A percentile compares a stretch with the other conserved stretches of the same genome.
These are phyloP conservation scores for Baronia brevicornis DNA, from an alignment of 2,888 invertebrate genomes.

Conservation along the genomic window DNA sequence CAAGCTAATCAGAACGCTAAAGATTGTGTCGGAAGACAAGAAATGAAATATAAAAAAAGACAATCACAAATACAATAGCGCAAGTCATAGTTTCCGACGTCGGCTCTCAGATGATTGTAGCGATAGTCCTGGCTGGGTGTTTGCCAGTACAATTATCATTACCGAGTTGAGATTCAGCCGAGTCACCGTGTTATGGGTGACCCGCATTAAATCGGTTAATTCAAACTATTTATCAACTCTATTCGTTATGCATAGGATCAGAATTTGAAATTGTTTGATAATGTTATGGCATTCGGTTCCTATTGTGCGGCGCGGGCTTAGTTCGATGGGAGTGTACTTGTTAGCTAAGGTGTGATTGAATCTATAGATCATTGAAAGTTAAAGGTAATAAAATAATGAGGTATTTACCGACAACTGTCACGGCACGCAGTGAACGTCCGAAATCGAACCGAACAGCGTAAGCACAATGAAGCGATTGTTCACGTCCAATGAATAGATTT, in stretches of 20 bases:
- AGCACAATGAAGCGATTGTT: constrained; percentile 55
- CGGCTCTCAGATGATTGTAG: constrained; percentile 59
- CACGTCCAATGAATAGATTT: constrained; percentile 53
- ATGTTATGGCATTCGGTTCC: constrained; percentile 64
- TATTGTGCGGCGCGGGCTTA: constrained; percentile 59
- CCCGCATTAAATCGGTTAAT: constrained; percentile 76
- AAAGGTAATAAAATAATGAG: constrained; percentile 25
- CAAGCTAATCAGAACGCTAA: constrained; percentile 71
- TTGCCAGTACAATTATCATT: constrained; percentile 76
- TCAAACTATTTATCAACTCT: constrained; percentile 73
- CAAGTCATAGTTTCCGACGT: constrained; percentile 70
- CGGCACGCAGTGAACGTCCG: constrained; percentile 34
- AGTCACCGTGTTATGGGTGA: constrained; percentile 71
- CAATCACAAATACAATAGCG: constrained; percentile 67
- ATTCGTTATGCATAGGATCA: constrained; percentile 73
- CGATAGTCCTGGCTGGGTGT: constrained; percentile 69
- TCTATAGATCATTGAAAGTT: constrained; percentile 41
- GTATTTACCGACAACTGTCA: constrained; percentile 21
- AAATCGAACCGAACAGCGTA: constrained; percentile 43
- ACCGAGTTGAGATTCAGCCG: constrained; percentile 53
- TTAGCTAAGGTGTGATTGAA: constrained; percentile 64
- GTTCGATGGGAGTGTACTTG: constrained; percentile 70
- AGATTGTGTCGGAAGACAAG: constrained; percentile 73
- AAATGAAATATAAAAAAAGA: constrained; percentile 53
- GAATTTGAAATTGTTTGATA: constrained; percentile 73